Conservation (phyloP, 2,888 invertebrate species). For the Brenthis hecate region DNA sequence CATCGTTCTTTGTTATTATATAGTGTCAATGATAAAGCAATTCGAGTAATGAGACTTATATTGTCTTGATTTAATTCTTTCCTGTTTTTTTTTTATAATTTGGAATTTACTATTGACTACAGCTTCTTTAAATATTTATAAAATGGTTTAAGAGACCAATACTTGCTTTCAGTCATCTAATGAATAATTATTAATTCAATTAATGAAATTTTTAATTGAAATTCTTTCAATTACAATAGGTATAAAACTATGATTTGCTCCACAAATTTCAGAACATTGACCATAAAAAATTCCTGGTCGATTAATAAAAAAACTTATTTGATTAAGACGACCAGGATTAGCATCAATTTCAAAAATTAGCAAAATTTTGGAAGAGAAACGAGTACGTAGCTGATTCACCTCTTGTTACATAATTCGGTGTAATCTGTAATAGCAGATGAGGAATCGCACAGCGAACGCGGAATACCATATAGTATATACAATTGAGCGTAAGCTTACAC, state of each 20-base stretch:
- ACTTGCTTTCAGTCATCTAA: no score
- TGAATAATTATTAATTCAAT: no score
- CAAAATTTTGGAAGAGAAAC: conserved; percentile 10
- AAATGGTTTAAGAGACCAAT: no score
- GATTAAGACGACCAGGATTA: no score
- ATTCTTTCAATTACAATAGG: no score
- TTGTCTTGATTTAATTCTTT: conserved; percentile 50
- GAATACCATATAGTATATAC: conserved; percentile 60
- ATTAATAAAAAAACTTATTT: no score
- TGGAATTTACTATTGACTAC: conserved; percentile 3
- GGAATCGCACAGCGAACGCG: conserved; percentile 45
- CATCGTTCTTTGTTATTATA: conserved; percentile 54
- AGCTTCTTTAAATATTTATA: conserved; percentile 5
- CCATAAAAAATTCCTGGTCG: no score
- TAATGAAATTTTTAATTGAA: no score
- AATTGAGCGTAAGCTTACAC: conserved; percentile 64
- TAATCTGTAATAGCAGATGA: conserved; percentile 38
- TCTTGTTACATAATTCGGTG: conserved; percentile 34
- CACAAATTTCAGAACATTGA: no score
- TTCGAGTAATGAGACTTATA: conserved; percentile 51
- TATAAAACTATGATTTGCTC: no score
- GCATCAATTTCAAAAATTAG: no score
- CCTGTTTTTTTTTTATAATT: conserved; percentile 38
- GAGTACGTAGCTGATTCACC: conserved; percentile 26
- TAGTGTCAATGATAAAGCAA: conserved; percentile 50